These are phyloP conservation scores for Coptodon rendalli DNA, from an alignment of 2,113 vertebrate genomes.

Conservation along the genomic window DNA sequence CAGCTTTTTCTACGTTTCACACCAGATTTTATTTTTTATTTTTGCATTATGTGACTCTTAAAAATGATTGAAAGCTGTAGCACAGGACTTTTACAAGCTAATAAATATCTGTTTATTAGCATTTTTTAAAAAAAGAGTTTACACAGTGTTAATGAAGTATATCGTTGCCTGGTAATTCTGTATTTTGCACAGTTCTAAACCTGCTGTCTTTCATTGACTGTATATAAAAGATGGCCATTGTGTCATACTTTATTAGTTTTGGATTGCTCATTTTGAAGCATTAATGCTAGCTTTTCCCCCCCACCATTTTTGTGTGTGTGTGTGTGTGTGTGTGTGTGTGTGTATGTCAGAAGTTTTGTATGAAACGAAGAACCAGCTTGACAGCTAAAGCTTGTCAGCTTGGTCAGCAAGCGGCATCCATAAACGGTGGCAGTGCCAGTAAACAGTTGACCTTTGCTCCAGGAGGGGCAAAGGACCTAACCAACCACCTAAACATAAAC, in stretches of 20 bases:
- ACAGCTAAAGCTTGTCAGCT: background rate
- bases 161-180: rapidly evolving
- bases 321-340: background rate
- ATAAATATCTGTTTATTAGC: background rate
- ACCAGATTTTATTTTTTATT: background rate
- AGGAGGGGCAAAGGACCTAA: background rate
- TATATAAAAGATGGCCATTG: background rate
- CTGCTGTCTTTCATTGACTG: background rate
- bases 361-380: rapidly evolving
- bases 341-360: background rate
- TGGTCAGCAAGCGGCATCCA: background rate
- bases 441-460: background rate
- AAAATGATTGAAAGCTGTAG: background rate
- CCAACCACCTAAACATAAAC: background rate
- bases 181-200: background rate
- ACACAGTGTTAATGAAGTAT: background rate
- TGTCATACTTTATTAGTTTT: background rate
- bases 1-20: rapidly evolving
- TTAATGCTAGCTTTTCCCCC: background rate
- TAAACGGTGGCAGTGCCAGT: background rate
- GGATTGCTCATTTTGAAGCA: background rate
- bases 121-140: rapidly evolving
- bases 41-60: background rate
- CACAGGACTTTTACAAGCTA: background rate
- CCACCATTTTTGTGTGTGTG: background rate